These are phyloP conservation scores for Drosophila suzukii DNA, from an alignment of 1,140 invertebrate genomes.

Conservation along the genomic window DNA sequence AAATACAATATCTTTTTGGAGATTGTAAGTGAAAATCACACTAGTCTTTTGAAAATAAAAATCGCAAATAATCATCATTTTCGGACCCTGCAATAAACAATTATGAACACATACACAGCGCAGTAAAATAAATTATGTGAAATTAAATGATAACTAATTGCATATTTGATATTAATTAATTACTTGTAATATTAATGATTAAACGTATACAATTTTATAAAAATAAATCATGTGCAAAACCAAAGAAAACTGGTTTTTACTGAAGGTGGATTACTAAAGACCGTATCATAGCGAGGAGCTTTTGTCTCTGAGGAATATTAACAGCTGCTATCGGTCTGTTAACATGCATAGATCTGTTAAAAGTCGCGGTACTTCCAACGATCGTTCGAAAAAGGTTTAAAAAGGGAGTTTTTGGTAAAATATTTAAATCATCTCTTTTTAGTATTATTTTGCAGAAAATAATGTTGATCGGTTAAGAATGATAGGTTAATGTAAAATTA, in stretches of 20 bases:
- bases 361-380: neutral
- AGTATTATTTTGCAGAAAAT: no score
- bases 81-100: conserved; percentile 24
- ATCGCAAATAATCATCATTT: no score
- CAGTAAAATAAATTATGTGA: conserved; percentile 78
- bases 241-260: conserved; percentile 2
- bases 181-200: conserved; percentile 81
- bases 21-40: no score
- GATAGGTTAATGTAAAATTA: no score
- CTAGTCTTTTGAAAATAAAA: no score
- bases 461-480: no score
- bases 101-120: conserved; percentile 55
- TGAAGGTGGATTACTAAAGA: neutral
- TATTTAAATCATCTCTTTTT: no score
- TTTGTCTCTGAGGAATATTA: neutral
- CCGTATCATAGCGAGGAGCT: neutral
- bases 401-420: no score
- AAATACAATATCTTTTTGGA: no score
- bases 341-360: neutral
- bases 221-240: conserved; percentile 78
- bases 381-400: no score
- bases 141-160: conserved; percentile 79
- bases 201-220: conserved; percentile 83
- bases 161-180: conserved; percentile 82
- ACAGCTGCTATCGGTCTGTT: neutral